Evolutionary conservation across 2,888 invertebrate species (phyloP).

Genomic region (Philereme vetulata): DNA sequence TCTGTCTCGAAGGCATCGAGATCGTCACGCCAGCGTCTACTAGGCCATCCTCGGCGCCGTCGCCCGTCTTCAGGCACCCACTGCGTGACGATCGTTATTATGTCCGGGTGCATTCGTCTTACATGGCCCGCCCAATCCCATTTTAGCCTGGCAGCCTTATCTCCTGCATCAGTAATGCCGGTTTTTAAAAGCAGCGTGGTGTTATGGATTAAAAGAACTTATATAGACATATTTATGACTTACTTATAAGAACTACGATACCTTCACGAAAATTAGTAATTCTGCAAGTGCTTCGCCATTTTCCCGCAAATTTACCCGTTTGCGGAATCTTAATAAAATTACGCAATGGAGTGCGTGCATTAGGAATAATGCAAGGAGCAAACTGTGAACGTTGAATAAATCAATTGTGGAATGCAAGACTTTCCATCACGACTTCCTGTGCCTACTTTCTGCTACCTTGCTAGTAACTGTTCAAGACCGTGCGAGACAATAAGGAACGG

Average conservation of each 20-base stretch:
- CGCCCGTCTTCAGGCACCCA: too few species aligned
- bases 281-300: conserved; percentile 18
- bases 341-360: conserved; percentile 22
- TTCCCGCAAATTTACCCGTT: conserved; percentile 17
- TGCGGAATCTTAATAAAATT: conserved; percentile 24
- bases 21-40: too few species aligned
- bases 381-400: conserved; percentile 28
- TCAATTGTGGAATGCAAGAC: conserved; percentile 38
- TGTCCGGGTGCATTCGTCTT: too few species aligned
- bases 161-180: too few species aligned
- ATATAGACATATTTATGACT: too few species aligned
- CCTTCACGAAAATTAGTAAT: conserved; percentile 1
- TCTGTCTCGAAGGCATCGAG: too few species aligned
- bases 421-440: conserved; percentile 50
- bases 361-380: conserved; percentile 19
- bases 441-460: conserved; percentile 50
- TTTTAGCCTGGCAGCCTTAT: too few species aligned
- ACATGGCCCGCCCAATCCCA: too few species aligned
- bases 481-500: conserved; percentile 31
- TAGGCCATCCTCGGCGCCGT: too few species aligned
- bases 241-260: background rate
- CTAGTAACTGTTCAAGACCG: conserved; percentile 50
- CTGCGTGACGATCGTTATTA: too few species aligned
- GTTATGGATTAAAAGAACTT: too few species aligned
- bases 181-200: too few species aligned